These are phyloP conservation scores for Drosophila kepulauana DNA, from an alignment of 1,140 invertebrate species.

Conservation along the genomic window DNA sequence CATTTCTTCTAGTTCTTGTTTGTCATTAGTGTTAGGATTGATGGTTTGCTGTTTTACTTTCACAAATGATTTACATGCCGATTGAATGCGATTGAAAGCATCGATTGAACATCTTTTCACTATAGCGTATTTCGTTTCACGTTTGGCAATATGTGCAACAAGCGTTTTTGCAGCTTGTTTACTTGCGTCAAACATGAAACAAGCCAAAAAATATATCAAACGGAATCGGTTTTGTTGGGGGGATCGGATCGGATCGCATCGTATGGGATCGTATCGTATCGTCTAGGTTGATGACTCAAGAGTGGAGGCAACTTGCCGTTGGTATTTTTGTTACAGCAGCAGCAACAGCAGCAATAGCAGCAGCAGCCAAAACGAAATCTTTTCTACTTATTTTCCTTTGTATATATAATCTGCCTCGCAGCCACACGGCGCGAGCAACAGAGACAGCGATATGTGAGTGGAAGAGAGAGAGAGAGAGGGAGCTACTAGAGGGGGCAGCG, in stretches of 20 bases:
- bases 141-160: constrained; percentile 30
- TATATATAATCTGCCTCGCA: constrained; percentile 69
- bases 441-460: neutral
- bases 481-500: neutral
- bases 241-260: constrained; percentile 27
- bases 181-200: constrained; percentile 75
- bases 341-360: constrained; percentile 21
- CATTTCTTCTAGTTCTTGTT: constrained; percentile 8
- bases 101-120: too few species aligned
- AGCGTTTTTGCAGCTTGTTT: constrained; percentile 59
- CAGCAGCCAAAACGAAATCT: constrained; percentile 45
- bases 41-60: too few species aligned
- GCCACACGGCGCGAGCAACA: neutral
- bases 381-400: constrained; percentile 67
- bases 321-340: constrained; percentile 74
- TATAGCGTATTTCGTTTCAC: constrained; percentile 73
- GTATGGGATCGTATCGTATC: neutral
- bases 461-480: constrained; percentile 23
- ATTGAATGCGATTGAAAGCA: constrained; percentile 39
- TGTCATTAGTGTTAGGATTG: neutral
- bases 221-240: constrained; percentile 6
- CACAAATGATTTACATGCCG: too few species aligned
- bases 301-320: constrained; percentile 70
- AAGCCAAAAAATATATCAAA: constrained; percentile 50
- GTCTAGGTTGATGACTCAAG: constrained; percentile 77